Base-by-base conservation (phyloP, 2,888 invertebrate genomes). In the Cataglyphis altisquamis region DNA sequence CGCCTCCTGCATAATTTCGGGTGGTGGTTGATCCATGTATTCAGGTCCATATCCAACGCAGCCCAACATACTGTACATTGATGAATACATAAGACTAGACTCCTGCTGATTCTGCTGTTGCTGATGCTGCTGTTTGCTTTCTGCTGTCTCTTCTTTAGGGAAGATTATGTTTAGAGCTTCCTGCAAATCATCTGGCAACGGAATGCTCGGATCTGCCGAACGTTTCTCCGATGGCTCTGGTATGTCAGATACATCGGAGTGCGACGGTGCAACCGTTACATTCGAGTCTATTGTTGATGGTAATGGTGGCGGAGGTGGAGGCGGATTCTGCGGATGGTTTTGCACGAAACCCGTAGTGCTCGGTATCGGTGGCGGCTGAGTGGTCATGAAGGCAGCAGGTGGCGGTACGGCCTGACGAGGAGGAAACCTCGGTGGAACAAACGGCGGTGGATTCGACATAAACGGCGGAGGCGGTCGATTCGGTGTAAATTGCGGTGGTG, bases 111-210 rank as follows among this genome's bases (percentile, higher is more conserved):
- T 89, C 10, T 89, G 90, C 10, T 93, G 92, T 10, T 70, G 70
- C 15, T 70, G 62, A 18, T 63, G 72, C 3, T 74, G 73, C 45
- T 74, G 74, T 32, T 74, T 89, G 6, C 73, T 82, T 92, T 88
- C 94, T 0, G 78, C 45, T 93, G 93, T 91, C 52, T 95, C 95
- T 32, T 95, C 95, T 45, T 96, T 96, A 0, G 97, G 97, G 94
- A 97, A 97, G 78, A 97, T 96, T 52, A 97, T 96, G 92, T 96
- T 96, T 5, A 97, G 95, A 0, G 97, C 97, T 78, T 97, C 96
- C 86, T 97, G 96, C 90, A 97, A 95, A 94, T 97, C 97, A 87
- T 96, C 96, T 2, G 96, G 96, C 0, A 97, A 94, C 36, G 95
- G 95, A 62, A 95, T 95, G 60, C 95, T 95, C 0, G 95, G 94